Conservation (phyloP, 1,140 invertebrate species). For the Zaprionus tsacasi region DNA sequence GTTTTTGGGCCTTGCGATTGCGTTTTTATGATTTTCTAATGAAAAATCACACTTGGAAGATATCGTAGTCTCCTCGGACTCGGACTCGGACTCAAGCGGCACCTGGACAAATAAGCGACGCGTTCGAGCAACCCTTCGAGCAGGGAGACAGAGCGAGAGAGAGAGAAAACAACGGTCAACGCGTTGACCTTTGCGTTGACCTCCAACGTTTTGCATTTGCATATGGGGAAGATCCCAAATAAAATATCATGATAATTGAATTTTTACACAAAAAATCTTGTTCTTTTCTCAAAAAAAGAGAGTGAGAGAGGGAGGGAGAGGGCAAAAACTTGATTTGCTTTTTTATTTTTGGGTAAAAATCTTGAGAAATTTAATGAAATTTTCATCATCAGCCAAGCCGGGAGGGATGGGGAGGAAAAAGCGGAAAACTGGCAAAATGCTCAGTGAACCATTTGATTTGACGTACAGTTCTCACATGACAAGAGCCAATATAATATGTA, state of each 20-base stretch:
- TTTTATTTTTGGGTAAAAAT: conserved; percentile 57
- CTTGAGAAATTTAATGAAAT: conserved; percentile 47
- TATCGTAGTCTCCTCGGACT: conserved; percentile 45
- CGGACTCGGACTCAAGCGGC: conserved; percentile 29
- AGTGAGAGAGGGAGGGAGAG: neutral
- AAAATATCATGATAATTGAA: conserved; percentile 38
- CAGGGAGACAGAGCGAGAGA: too few relatives aligned
- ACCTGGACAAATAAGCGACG: conserved; percentile 64
- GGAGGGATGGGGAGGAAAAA: conserved; percentile 31
- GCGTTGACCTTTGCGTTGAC: conserved; percentile 71
- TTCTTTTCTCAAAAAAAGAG: neutral
- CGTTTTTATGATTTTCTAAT: conserved; percentile 78
- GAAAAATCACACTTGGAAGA: conserved; percentile 66
- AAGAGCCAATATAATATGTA: neutral
- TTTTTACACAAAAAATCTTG: conserved; percentile 10
- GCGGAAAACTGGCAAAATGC: conserved; percentile 16
- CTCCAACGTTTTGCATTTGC: conserved; percentile 50
- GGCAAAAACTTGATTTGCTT: conserved; percentile 53
- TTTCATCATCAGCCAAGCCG: conserved; percentile 22
- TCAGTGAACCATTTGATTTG: conserved; percentile 70
- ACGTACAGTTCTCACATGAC: conserved; percentile 15
- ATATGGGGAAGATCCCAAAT: conserved; percentile 13
- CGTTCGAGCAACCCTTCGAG: conserved; percentile 70
- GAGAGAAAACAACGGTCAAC: conserved; percentile 42
- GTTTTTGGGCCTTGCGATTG: neutral